Evolutionary conservation across 2,797 vertebrate species (phyloP), one percentile per base, ranked within the genome.

Genomic region (Epinephelus malabaricus): DNA sequence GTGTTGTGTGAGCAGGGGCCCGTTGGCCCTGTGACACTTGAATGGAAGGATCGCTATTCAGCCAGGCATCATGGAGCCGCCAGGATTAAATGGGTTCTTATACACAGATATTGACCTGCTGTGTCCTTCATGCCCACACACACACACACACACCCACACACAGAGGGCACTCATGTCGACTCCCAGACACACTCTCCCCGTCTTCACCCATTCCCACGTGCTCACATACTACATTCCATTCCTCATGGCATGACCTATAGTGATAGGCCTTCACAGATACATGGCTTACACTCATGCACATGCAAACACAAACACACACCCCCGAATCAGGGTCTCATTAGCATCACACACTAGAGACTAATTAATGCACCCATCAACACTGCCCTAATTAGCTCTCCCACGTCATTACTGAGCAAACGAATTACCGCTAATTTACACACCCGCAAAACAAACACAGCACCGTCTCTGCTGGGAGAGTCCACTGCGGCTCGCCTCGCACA

Each of bases 361-460:
- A 96, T 96, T 96, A 95, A 93, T 91, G 92, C 94, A 92, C 94
- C 93, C 93, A 93, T 95, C 94, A 95, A 94, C 94, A 92, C 92
- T 94, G 92, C 87, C 92, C 93, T 95, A 94, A 95, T 95, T 95
- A 95, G 87, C 92, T 94, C 93, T 94, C 92, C 93, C 93, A 94
- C 94, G 94, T 95, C 94, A 95, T 95, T 95, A 95, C 93, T 92
- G 92, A 95, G 95, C 94, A 95, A 95, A 95, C 93, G 90, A 95
- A 95, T 96, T 95, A 95, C 88, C 65, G 88, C 91, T 95, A 95
- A 95, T 95, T 94, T 92, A 94, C 92, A 94, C 92, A 92, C 88
- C 93, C 93, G 90, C 94, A 94, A 96, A 95, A 95, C 94, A 96
- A 95, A 95, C 94, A 95, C 92, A 90, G 86, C 89, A 67, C 82